Base-by-base conservation (phyloP, 2,888 invertebrate genomes). In the Drosophila rellima region DNA sequence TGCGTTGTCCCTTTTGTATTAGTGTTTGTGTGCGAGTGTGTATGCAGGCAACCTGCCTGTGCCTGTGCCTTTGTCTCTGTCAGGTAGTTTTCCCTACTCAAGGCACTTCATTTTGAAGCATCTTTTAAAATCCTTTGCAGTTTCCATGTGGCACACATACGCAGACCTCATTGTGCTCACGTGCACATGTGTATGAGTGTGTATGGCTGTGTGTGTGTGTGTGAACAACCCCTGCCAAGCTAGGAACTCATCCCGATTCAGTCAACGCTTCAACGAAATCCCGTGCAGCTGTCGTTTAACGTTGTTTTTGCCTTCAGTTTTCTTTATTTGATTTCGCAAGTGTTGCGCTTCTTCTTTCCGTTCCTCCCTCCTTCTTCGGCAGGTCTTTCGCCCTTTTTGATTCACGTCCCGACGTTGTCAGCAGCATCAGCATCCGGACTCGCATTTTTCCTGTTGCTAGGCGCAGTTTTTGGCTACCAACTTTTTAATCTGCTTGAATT, bases 81-180 rank as follows among this genome's bases (percentile, higher is more conserved):
- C 83, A 88, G 86, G 83, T 83, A 84, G 86, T 82, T 88, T 88
- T 73, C 85, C 66, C 63, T 50, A 29, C 47, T 39, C 70, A 66
- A 40, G 55, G 35, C 65, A 71, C 86, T 78, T 82, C 37, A 68
- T 52, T 50, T 62, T 82, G 52, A 67, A 84, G 88, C 74, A 73
- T 87, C 75, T 69, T 70, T 87, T 74, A 64, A 84, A 74, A 81
- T 84, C 62, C 79, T 73, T 59, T 55, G 57, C 78, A 70, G 77
- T 82, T 83, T 79, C 74, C 82, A 87, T 83, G 66, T 83, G 82
- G 82, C 82, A 83, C 73, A 83, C 82, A 83, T 77, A 78, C 75
- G 74, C 40, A 64, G 40, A 20, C 39, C 64, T 61, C 64, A 73
- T 70, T 82, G 45, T 56, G 55, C 23, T 20, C 42, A 42, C 26